These are phyloP conservation scores for Girardinichthys multiradiatus DNA, from an alignment of 2,113 vertebrate species.

Conservation along the genomic window DNA sequence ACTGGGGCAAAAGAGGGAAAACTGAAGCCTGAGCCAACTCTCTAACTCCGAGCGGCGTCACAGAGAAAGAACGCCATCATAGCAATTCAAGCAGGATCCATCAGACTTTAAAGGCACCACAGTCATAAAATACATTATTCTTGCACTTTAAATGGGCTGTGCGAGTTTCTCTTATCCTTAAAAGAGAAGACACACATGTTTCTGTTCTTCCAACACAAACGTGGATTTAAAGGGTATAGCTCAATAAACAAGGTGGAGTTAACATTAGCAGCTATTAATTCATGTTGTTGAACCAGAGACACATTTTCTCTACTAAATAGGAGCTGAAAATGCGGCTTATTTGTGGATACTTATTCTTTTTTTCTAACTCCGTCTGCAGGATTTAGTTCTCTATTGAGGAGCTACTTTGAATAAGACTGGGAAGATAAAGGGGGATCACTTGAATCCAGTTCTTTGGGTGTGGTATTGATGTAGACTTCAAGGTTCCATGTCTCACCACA, in stretches of 20 bases:
- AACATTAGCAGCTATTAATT: background rate
- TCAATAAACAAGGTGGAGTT: background rate
- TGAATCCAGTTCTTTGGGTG: slow-evolving; percentile 25
- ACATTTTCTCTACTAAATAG: background rate
- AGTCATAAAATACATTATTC: background rate
- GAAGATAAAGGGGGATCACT: slow-evolving; percentile 9
- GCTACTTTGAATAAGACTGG: background rate
- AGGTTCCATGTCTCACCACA: slow-evolving; percentile 73
- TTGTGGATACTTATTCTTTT: background rate
- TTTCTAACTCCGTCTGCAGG: background rate
- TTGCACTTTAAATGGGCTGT: background rate
- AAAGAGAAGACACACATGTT: too few species aligned
- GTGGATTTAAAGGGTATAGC: background rate
- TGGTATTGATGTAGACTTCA: slow-evolving; percentile 63
- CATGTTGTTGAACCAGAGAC: background rate
- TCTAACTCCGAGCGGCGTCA: slow-evolving; percentile 21
- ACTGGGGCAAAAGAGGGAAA: slow-evolving; percentile 4
- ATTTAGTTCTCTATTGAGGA: background rate
- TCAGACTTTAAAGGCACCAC: background rate
- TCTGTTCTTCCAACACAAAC: slow-evolving; percentile 3
- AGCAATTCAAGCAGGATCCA: slow-evolving; percentile 2
- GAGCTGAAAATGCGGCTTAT: background rate
- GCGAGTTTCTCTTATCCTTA: slow-evolving; percentile 7
- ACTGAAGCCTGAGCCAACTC: slow-evolving; percentile 9
- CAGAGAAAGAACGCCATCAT: slow-evolving; percentile 23